Base-by-base conservation (phyloP, 2,888 invertebrate species). In the Pristionchus mayeri region DNA sequence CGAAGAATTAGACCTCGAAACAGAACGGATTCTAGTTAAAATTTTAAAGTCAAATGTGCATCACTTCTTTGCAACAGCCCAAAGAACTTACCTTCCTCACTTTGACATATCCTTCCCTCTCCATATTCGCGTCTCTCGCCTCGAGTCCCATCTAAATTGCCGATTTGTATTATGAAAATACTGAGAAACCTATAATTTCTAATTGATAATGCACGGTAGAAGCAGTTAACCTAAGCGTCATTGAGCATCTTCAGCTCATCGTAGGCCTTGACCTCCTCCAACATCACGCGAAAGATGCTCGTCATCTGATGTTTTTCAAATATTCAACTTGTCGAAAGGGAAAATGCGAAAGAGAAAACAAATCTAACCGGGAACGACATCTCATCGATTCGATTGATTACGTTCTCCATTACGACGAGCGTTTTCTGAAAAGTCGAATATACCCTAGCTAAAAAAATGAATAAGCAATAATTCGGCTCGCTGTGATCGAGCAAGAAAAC, bases 61-160 rank as follows among this genome's bases (percentile, higher is more conserved):
- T 63, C 24, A 24, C 24, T 52, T 3, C 3, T 52, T 52, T 52
- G 3, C 18, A 3, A 52, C 13, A 52, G 52, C 13, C 21, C 52
- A 52, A 52, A 52, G 52, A 52, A 21, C 75, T 48, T 3, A 90
- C 88, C 78, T 89, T 89, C 54, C 90, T 71, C 16, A 89, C 85
- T 16, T 86, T 85, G 6, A 90, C 85, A 67, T 89, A 89, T 16
- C 89, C 89, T 18, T 85, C 81, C n/a, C 84, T 71, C 27, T 84
- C 81, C 67, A 87, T 86, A 4, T 86, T 83, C 30, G 44, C n/a
- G 16, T 40, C 9, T 24, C 60, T 80, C 2, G 34, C 60, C 2
- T 60, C 60, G 21, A 40, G 1, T 7, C 71, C 71, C 44, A 75
- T 44, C 48, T 75, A 13, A 63, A 27, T 2, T 27, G 6, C 1